Evolutionary conservation across 2,113 vertebrate species (phyloP).

Genomic region (Parus major): DNA sequence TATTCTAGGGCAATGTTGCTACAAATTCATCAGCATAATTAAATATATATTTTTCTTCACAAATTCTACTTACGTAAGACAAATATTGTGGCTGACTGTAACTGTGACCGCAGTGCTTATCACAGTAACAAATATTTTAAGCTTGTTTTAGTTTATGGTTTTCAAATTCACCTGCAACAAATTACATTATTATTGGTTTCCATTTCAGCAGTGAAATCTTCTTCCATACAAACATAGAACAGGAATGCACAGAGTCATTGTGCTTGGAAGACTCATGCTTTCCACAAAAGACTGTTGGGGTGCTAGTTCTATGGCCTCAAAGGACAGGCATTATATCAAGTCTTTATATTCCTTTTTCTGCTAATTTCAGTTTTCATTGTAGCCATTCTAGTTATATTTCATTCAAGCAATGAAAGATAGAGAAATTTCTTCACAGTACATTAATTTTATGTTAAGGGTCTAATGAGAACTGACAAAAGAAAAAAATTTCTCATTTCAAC

Average conservation of each 20-base stretch:
- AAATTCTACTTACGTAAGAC: neutral
- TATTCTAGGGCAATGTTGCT: neutral
- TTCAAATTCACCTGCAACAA: neutral
- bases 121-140: neutral
- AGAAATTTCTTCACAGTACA: constrained; percentile 8
- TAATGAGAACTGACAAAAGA: constrained; percentile 23
- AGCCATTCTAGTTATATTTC: neutral
- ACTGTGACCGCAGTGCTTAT: neutral
- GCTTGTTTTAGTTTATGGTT: neutral
- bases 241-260: neutral
- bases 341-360: neutral
- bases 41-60: neutral
- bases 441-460: constrained; percentile 23
- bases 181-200: neutral
- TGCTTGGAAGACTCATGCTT: neutral
- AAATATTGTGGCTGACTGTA: neutral
- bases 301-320: neutral
- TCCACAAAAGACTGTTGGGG: neutral
- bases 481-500: neutral
- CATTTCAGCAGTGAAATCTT: neutral
- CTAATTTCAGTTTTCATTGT: constrained; percentile 30
- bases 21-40: neutral
- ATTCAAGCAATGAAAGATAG: constrained; percentile 17
- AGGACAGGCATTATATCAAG: neutral
- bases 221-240: neutral